Evolutionary conservation across 2,797 vertebrate genomes (phyloP).

Genomic region (Periparus ater): DNA sequence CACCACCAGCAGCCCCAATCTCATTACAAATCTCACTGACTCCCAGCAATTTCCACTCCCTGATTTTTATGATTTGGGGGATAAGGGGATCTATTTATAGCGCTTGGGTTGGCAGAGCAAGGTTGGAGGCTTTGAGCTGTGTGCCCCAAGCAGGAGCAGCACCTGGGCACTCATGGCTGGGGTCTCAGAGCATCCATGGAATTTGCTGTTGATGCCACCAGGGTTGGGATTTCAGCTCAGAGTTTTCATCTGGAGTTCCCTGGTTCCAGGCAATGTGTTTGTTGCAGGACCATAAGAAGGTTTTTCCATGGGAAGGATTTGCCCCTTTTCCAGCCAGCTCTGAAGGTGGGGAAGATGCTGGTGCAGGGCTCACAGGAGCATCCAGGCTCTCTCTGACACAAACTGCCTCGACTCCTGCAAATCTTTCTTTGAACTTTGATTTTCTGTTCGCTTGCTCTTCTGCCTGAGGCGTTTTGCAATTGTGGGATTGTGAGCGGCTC

Average conservation of each 20-base stretch:
- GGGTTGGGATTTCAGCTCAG: background rate
- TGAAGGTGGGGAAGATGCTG: background rate
- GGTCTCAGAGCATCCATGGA: rapidly evolving
- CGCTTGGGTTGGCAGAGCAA: rapidly evolving
- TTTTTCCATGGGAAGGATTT: background rate
- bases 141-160: rapidly evolving
- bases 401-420: background rate
- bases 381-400: background rate
- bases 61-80: background rate
- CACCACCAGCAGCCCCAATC: background rate
- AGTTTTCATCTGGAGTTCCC: background rate
- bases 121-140: rapidly evolving
- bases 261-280: rapidly evolving
- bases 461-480: background rate
- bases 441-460: conserved; percentile 10
- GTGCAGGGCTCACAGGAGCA: background rate
- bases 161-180: rapidly evolving
- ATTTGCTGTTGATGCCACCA: background rate
- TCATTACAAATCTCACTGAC: background rate
- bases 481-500: background rate
- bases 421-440: conserved; percentile 17
- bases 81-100: background rate
- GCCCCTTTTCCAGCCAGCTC: background rate
- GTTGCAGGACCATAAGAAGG: background rate
- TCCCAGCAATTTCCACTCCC: background rate